Conservation (phyloP, 2,797 vertebrate species). For the Buphagus erythrorhynchus region DNA sequence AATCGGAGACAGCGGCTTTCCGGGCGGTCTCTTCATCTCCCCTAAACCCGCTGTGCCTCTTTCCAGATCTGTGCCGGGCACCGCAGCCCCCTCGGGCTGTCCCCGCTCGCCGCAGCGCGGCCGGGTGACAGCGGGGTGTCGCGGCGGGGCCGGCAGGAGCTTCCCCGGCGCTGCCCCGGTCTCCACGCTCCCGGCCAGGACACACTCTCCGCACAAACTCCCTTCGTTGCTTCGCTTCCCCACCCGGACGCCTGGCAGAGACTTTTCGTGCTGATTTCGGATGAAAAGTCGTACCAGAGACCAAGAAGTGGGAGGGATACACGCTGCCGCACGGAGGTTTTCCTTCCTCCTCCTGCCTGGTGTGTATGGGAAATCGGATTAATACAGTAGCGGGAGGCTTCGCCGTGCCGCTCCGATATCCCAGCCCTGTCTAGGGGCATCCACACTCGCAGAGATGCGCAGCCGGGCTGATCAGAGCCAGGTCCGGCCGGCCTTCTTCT, state of each 20-base stretch:
- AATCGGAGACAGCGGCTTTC: neutral
- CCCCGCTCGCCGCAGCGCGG: too few relatives aligned
- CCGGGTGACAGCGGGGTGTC: neutral
- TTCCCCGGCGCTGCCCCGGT: fast-evolving
- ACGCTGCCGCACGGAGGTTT: neutral
- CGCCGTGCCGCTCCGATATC: neutral
- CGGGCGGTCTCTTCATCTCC: neutral
- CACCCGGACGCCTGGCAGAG: neutral
- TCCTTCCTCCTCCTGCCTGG: neutral
- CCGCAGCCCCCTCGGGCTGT: neutral
- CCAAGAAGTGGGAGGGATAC: neutral
- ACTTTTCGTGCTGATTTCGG: neutral
- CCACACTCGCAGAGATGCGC: neutral
- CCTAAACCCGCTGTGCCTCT: neutral
- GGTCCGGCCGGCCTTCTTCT: neutral
- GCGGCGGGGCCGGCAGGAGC: too few relatives aligned
- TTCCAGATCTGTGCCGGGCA: neutral
- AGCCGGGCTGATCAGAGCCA: neutral
- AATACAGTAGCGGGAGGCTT: neutral
- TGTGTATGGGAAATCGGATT: neutral
- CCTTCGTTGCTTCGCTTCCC: fast-evolving
- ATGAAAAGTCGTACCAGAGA: neutral
- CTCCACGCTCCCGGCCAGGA: neutral
- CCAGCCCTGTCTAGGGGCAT: neutral
- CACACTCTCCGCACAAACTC: neutral